Evolutionary conservation across 2,113 vertebrate genomes (phyloP).

Genomic region (Calidris pugnax): DNA sequence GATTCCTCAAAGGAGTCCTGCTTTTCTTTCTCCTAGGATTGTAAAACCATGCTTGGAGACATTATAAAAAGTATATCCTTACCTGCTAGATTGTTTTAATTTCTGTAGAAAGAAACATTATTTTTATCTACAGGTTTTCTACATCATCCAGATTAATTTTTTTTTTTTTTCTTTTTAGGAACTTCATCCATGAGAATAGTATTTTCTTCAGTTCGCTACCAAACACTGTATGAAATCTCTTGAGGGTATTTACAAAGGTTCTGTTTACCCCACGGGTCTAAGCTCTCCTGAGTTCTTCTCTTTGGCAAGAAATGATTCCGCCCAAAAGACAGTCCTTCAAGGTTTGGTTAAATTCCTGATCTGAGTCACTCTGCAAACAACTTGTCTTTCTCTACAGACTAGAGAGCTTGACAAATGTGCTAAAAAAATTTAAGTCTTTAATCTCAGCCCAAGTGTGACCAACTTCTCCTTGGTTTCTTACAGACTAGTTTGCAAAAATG

Average conservation of each 20-base stretch:
- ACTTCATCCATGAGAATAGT: background rate
- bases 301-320: background rate
- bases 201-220: background rate
- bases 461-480: background rate
- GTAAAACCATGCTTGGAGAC: background rate
- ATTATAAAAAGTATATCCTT: background rate
- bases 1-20: background rate
- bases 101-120: background rate
- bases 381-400: background rate
- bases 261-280: background rate
- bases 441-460: background rate
- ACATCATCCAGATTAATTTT: background rate
- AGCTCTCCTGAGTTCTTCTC: background rate
- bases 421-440: background rate
- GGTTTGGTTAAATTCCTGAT: background rate
- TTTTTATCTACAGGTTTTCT: background rate
- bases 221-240: background rate
- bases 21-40: background rate
- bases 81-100: background rate
- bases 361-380: background rate
- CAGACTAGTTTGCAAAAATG: background rate
- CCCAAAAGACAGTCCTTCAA: background rate
- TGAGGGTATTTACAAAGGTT: background rate
- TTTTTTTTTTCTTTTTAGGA: background rate
- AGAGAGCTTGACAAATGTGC: background rate